Evolutionary conservation across 2,113 vertebrate genomes (phyloP).

Genomic region (Antennarius striatus): DNA sequence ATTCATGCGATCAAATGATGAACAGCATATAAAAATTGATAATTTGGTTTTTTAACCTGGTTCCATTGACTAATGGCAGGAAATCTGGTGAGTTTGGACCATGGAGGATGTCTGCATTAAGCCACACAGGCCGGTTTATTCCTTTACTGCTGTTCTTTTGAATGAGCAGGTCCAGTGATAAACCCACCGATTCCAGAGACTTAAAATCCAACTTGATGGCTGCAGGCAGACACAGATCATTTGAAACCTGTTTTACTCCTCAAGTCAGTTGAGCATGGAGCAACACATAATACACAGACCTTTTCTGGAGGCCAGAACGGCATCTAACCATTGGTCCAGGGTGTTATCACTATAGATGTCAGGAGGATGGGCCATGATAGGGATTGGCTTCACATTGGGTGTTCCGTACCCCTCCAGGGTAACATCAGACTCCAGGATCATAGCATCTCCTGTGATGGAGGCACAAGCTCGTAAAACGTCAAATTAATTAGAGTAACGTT

Average conservation of each 20-base stretch:
- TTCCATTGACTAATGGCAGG: slow-evolving; percentile 74
- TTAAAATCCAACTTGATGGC: slow-evolving; percentile 86
- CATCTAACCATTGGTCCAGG: slow-evolving; percentile 82
- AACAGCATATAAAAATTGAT: background rate
- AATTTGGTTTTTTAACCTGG: slow-evolving; percentile 15
- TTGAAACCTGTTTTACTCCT: no score
- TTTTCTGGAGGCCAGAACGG: slow-evolving; percentile 80
- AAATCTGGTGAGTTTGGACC: slow-evolving; percentile 82
- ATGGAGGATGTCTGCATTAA: slow-evolving; percentile 79
- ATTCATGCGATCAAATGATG: background rate
- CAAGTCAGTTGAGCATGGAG: no score
- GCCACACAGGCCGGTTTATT: slow-evolving; percentile 79
- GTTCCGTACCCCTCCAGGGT: slow-evolving; percentile 80
- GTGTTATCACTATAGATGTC: slow-evolving; percentile 83
- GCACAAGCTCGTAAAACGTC: no score
- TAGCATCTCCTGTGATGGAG: slow-evolving; percentile 65
- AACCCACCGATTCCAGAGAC: slow-evolving; percentile 72
- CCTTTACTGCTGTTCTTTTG: slow-evolving; percentile 50
- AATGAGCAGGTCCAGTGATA: slow-evolving; percentile 73
- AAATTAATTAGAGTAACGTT: background rate
- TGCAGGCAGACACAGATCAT: slow-evolving; percentile 29
- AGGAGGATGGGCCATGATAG: slow-evolving; percentile 87
- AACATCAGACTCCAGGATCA: slow-evolving; percentile 86
- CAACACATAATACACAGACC: slow-evolving; percentile 59
- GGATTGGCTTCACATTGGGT: slow-evolving; percentile 72